These are phyloP conservation scores for Aepyceros melampus DNA, from an alignment of 2,113 vertebrate species.

Conservation along the genomic window DNA sequence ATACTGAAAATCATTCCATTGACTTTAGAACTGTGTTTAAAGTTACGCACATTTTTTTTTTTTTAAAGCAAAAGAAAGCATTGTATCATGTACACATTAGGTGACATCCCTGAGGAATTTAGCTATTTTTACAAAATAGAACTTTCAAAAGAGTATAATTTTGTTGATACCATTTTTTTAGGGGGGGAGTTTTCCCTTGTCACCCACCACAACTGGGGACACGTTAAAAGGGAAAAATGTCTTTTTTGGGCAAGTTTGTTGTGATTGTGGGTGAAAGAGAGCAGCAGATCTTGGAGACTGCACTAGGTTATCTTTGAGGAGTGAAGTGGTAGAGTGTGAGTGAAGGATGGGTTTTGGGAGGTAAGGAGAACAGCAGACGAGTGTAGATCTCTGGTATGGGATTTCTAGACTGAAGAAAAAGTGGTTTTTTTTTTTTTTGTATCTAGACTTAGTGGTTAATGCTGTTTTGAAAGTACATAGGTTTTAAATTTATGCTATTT, in stretches of 20 bases:
- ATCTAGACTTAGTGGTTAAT: background rate
- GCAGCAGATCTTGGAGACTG: background rate
- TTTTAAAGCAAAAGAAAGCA: background rate
- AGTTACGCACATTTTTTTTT: background rate
- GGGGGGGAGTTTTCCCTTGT: background rate
- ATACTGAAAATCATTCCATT: background rate
- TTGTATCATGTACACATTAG: background rate
- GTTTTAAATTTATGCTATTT: background rate
- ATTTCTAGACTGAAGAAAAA: background rate
- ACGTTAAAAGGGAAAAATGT: background rate
- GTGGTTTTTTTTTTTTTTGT: background rate
- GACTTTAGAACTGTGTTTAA: background rate
- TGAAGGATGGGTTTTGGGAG: background rate
- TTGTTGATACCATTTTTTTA: background rate
- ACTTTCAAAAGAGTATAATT: background rate
- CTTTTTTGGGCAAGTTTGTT: background rate
- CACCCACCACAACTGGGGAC: background rate
- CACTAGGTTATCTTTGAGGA: background rate
- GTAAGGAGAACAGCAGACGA: background rate
- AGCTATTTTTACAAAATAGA: background rate
- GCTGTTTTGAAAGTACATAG: background rate
- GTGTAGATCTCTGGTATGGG: background rate
- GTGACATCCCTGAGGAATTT: constrained; percentile 5
- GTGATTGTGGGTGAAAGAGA: background rate
- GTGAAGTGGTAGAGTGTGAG: background rate